Conservation (phyloP, 2,888 invertebrate genomes). For the Mesorhabditis belari region DNA sequence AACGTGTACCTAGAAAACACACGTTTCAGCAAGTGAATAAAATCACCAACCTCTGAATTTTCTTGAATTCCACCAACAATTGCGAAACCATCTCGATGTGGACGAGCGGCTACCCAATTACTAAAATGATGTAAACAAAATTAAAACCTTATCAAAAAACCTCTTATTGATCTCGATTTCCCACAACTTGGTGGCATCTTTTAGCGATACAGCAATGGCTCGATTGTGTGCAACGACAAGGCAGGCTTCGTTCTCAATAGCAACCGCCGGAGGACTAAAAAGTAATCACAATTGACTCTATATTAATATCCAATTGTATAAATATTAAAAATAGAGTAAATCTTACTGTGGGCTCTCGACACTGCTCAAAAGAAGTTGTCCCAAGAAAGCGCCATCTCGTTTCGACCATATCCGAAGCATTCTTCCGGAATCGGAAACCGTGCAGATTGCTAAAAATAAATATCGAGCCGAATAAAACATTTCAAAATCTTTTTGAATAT, state of each 20-base stretch:
- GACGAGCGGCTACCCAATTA: neutral
- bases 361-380: constrained; percentile 8
- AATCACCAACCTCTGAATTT: neutral
- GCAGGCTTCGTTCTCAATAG: neutral
- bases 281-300: neutral
- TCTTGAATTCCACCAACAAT: neutral
- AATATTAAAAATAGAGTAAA: neutral
- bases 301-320: neutral
- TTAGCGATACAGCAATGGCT: neutral
- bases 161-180: neutral
- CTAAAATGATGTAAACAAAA: neutral
- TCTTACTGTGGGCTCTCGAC: neutral
- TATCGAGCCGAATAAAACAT: neutral
- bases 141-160: too few relatives aligned
- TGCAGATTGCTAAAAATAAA: constrained; percentile 17
- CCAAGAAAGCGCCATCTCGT: constrained; percentile 17
- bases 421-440: constrained; percentile 21
- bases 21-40: too few relatives aligned
- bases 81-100: neutral
- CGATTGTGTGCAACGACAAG: neutral
- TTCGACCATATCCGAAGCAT: constrained; percentile 24
- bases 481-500: too few relatives aligned
- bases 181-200: neutral
- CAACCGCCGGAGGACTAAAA: neutral
- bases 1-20: neutral